Evolutionary conservation across 2,113 vertebrate species (phyloP), one percentile per base, ranked within the genome.

Genomic region (Axis porcinus): DNA sequence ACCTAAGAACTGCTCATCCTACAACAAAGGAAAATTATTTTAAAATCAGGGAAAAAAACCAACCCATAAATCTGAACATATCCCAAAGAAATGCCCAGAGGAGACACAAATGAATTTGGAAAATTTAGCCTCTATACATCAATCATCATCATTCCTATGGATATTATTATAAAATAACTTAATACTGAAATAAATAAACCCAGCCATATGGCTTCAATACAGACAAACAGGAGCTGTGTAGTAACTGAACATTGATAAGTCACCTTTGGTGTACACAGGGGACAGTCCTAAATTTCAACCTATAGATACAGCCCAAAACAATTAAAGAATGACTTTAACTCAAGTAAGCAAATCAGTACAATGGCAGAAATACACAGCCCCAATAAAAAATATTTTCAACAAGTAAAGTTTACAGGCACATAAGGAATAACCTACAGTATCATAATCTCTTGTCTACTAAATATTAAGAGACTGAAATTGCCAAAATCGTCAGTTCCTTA

Each of bases 1-100:
- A 98, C 99, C 99, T 98, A 99, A 98, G 98, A 99, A 99, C 78
- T 99, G 99, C 97, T 99, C 99, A 98, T 99, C 99, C 99, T 99
- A 98, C 95, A 99, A 98, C 15, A 96, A 98, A 98, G 97, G 97
- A 99, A 98, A 98, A 96, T 0, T 0, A 96, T 96, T 95, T 94
- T 94, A 97, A 95, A 98, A 97, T 98, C 97, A 98, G 98, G 52
- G 2, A 55, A 97, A 96, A 19, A 45, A 52, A 50, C 3, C 7
- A 30, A 50, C 28, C 62, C 0, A 0, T 0, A 5, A 86, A 79
- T 30, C 16, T 86, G n/a, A 96, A 96, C 95, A 98, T 47, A 97
- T 87, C 92, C 95, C 95, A 58, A 89, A 97, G 93, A 97, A 97
- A 97, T 87, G 81, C 55, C 94, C 95, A 93, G 89, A 97, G 91